These are phyloP conservation scores for Platyura marginata DNA, from an alignment of 1,140 invertebrate species.

Conservation along the genomic window DNA sequence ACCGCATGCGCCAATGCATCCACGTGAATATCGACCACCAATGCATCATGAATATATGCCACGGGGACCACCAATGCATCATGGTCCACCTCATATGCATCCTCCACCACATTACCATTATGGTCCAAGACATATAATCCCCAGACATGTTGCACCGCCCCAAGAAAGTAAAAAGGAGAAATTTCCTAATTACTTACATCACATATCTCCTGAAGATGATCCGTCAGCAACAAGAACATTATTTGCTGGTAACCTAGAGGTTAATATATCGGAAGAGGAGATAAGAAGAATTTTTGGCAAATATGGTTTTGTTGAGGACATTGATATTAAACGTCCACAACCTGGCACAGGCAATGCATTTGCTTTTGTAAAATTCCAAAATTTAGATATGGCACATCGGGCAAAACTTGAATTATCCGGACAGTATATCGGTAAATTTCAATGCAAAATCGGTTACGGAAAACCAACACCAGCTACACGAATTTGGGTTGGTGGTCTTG, in stretches of 20 bases:
- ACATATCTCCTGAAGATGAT: constrained; percentile 91
- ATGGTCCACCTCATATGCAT: constrained; percentile 48
- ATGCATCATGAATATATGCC: constrained; percentile 46
- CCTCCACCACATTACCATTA: constrained; percentile 52
- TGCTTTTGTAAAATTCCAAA: constrained; percentile 92
- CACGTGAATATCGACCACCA: constrained; percentile 53
- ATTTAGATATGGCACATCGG: constrained; percentile 84
- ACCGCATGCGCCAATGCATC: constrained; percentile 47
- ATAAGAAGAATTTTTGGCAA: constrained; percentile 82
- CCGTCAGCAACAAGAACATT: constrained; percentile 88
- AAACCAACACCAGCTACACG: constrained; percentile 92
- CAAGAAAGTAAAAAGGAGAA: constrained; percentile 88
- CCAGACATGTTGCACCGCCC: constrained; percentile 38
- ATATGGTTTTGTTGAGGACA: constrained; percentile 93
- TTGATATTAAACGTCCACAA: constrained; percentile 92
- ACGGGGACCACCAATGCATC: constrained; percentile 52
- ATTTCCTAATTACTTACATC: constrained; percentile 92
- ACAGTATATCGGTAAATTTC: constrained; percentile 95
- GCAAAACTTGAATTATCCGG: constrained; percentile 93
- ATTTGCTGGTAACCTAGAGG: constrained; percentile 95
- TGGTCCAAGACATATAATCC: constrained; percentile 48
- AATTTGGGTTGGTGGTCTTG: constrained; percentile 94
- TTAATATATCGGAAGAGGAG: constrained; percentile 91
- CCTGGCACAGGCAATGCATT: constrained; percentile 94
- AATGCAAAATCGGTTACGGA: constrained; percentile 98